A percentile compares a stretch with the other conserved stretches of the same genome.
These are phyloP conservation scores for Epistrophella euchroma DNA, from an alignment of 2,888 invertebrate genomes.

Conservation along the genomic window DNA sequence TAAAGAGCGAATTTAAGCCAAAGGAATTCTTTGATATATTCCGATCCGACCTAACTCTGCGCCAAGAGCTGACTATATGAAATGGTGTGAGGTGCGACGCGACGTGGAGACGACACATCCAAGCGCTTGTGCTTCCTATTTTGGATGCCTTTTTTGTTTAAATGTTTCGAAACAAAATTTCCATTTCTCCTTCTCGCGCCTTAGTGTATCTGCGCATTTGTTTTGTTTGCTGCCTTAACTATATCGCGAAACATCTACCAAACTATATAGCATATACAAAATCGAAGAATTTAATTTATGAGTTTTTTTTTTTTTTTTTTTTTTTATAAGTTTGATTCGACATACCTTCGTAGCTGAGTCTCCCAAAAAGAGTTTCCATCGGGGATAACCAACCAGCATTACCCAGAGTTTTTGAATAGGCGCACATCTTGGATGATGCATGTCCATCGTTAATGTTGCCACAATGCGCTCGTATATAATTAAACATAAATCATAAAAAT, in stretches of 20 bases:
- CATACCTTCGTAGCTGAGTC: not conserved
- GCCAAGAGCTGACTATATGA: not conserved
- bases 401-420: constrained; percentile 18
- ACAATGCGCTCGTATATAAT: constrained; percentile 67
- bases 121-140: constrained; percentile 56
- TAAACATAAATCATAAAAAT: constrained; percentile 75
- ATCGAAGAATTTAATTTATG: constrained; percentile 68
- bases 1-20: constrained; percentile 11
- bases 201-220: constrained; percentile 45
- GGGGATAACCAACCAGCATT: not conserved
- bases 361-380: constrained; percentile 38
- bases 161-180: constrained; percentile 67
- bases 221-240: constrained; percentile 23
- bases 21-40: constrained; percentile 75
- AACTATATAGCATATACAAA: constrained; percentile 49
- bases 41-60: constrained; percentile 64
- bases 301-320: constrained; percentile 37
- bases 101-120: constrained; percentile 2
- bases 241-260: constrained; percentile 41
- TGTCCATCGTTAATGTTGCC: constrained; percentile 70
- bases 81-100: constrained; percentile 15
- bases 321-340: constrained; percentile 6
- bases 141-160: constrained; percentile 40
- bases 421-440: constrained; percentile 65
- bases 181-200: constrained; percentile 69